Evolutionary conservation across 92 coral and sea anemone species (phyloP).

Genomic region (Chrysogorgia sp.): DNA sequence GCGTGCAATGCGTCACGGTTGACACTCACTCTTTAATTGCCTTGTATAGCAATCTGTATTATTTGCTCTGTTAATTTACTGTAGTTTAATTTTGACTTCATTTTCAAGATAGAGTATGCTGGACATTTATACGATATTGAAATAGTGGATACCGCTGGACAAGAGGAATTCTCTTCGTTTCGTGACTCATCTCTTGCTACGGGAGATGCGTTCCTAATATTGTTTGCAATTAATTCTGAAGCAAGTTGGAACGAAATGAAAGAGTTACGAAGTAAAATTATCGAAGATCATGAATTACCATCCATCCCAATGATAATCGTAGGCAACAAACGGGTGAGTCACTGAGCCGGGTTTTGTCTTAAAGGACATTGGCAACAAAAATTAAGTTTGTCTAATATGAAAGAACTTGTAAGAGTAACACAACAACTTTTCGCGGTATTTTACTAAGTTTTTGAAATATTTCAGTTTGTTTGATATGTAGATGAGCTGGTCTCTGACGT

Average conservation of each 20-base stretch:
- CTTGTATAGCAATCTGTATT: no score
- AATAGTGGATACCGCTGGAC: slow-evolving; percentile 98
- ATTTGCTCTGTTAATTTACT: not conserved
- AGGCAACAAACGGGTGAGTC: slow-evolving; percentile 90
- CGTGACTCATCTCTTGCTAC: slow-evolving; percentile 97
- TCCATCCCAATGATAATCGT: slow-evolving; percentile 91
- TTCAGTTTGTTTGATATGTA: no score
- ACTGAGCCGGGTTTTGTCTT: not conserved
- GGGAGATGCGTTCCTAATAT: slow-evolving; percentile 94
- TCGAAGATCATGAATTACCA: slow-evolving; percentile 75
- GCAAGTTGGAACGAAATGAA: slow-evolving; percentile 98
- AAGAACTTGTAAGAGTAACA: not conserved
- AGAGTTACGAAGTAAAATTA: slow-evolving; percentile 90
- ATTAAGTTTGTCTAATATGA: no score
- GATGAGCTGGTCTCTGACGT: no score
- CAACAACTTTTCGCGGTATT: no score
- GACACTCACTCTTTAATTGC: not conserved
- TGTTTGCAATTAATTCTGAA: slow-evolving; percentile 92
- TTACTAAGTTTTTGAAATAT: no score
- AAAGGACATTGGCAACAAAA: not conserved
- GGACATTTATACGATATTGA: slow-evolving; percentile 92
- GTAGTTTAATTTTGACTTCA: not conserved
- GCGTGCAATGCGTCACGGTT: no score
- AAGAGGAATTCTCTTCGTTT: slow-evolving; percentile 96
- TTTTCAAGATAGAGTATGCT: slow-evolving; percentile 77